Base-by-base conservation (phyloP, 2,113 vertebrate species). In the Oriolus oriolus region DNA sequence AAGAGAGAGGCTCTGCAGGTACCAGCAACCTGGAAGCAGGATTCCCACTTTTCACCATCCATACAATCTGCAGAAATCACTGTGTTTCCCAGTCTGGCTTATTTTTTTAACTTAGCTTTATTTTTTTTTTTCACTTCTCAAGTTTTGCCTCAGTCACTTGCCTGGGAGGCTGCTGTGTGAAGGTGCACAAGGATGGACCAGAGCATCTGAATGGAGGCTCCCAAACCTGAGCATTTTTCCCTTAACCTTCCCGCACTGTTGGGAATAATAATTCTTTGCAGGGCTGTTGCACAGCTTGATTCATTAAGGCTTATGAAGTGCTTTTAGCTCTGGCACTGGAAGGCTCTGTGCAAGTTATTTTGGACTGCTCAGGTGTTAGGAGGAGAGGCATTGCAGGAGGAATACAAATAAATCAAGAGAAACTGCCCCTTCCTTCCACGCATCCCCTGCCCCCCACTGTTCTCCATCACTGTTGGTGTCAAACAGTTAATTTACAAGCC, bases 401-500 rank as follows among this genome's bases (percentile, higher is more conserved):
- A 92, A 80, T 93, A 86, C 63, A 85, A 95, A 96, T 93, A 96
- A 97, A 96, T 96, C 88, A 87, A 69, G 84, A 79, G 71, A 89
- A 93, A 88, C 77, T 90, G 73, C 66, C 87, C 91, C 88, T 90
- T 85, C 71, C 84, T 65, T 49, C 68, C 85, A 33, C n/a, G 68
- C 90, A 84, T 82, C 76, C 92, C 88, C 92, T 92, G 78, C 90
- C 78, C 79, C 68, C 59, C 44, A 10, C 84, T 35, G 87, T 12
- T 94, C 84, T 95, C 87, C 79, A 95, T 93, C 96, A 95, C 95
- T 37, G 77, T 78, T 85, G 87, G 91, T 86, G 93, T 96, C 95
- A 96, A 95, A 89, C 93, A 97, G 91, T 94, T 96, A 93, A 96
- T 97, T 97, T 96, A 95, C 95, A 94, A 95, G 63, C 93, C 87